Percentiles rank a stretch among this genome's conserved stretches.
These are phyloP conservation scores for Metallyticus violacea DNA, from an alignment of 2,888 invertebrate species.

Conservation along the genomic window DNA sequence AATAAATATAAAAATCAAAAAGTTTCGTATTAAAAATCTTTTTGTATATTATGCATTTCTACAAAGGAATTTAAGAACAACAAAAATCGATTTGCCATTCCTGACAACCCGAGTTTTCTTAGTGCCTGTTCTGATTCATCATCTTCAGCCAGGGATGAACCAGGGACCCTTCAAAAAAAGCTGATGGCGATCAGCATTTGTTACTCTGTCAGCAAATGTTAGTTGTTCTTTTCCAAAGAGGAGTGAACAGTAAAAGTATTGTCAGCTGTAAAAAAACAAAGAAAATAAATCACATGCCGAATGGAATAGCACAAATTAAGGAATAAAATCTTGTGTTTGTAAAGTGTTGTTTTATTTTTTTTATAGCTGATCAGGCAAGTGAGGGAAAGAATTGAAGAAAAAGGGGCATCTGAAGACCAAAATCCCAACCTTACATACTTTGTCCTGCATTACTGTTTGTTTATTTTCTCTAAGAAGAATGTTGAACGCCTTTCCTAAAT, in stretches of 20 bases:
- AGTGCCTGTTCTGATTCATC: slow-evolving; percentile 32
- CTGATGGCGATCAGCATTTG: neutral
- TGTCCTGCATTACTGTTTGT: too few relatives aligned
- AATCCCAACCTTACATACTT: too few relatives aligned
- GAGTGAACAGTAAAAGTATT: neutral
- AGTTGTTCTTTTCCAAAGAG: neutral
- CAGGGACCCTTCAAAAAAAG: slow-evolving; percentile 11
- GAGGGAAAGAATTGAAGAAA: too few relatives aligned
- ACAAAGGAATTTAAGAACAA: neutral
- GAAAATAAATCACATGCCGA: slow-evolving; percentile 14
- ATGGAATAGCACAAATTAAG: slow-evolving; percentile 10
- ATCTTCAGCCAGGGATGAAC: slow-evolving; percentile 31
- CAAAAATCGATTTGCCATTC: neutral
- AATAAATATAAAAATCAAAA: too few relatives aligned
- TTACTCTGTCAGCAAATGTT: neutral
- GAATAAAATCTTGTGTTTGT: slow-evolving; percentile 17
- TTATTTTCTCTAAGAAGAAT: too few relatives aligned
- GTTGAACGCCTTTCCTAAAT: too few relatives aligned
- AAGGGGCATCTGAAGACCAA: too few relatives aligned
- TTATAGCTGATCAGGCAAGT: too few relatives aligned
- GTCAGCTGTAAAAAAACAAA: neutral
- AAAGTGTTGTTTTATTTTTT: neutral
- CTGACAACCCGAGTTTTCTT: neutral
- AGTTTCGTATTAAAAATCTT: too few relatives aligned
- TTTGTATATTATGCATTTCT: neutral